phyloP scores from a whole-genome alignment of 92 coral and sea anemone species.

The Palythoa heliodiscus region DNA sequence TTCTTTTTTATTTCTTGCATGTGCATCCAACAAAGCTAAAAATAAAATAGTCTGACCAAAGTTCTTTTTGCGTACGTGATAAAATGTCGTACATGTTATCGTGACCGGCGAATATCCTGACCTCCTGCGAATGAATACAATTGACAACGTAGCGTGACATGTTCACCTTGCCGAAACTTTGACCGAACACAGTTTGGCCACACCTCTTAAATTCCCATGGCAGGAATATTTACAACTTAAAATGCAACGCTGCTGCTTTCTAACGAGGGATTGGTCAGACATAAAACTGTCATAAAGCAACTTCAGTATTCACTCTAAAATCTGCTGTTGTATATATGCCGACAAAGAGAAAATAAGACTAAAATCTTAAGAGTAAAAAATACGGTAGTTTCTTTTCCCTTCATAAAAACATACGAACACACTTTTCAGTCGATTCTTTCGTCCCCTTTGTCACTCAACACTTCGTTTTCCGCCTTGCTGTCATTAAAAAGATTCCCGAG shows the following conservation, averaged over 20 bases:
- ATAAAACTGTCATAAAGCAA: not conserved
- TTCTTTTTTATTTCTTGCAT: not conserved
- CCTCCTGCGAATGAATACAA: slow-evolving; percentile 33
- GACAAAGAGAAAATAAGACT: not conserved
- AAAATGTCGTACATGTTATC: slow-evolving; percentile 26
- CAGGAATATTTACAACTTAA: slow-evolving; percentile 8
- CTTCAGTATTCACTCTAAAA: not conserved
- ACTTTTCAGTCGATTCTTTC: no score
- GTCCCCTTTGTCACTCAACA: no score
- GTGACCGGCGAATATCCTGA: slow-evolving; percentile 19
- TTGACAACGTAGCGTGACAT: slow-evolving; percentile 21
- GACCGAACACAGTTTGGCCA: slow-evolving; percentile 9
- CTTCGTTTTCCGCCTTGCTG: no score
- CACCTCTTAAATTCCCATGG: slow-evolving; percentile 3
- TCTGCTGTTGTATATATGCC: not conserved
- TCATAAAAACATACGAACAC: no score
- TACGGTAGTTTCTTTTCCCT: no score
- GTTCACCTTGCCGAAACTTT: slow-evolving; percentile 3
- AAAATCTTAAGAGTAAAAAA: no score
- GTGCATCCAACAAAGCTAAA: not conserved
- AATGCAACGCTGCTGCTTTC: not conserved
- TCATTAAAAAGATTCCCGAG: no score
- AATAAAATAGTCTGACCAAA: not conserved
- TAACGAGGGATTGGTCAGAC: not conserved
- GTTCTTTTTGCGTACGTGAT: slow-evolving; percentile 29